Conservation (phyloP, 2,888 invertebrate genomes). For the Drosophila rellima region DNA sequence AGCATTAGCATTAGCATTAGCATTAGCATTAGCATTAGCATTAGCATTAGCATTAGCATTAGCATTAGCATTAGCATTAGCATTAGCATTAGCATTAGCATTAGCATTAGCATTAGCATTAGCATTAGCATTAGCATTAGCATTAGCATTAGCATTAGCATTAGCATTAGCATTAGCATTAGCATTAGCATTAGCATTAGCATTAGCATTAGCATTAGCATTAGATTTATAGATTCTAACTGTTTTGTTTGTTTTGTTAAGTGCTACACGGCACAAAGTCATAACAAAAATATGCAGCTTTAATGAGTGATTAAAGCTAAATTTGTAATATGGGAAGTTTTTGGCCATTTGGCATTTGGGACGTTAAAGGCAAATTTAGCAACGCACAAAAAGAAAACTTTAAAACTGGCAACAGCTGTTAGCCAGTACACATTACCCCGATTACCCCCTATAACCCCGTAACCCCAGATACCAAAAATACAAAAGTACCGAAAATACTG, state of each 20-base stretch:
- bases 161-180: background rate
- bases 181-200: background rate
- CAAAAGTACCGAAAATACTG: slow-evolving; percentile 27
- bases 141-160: background rate
- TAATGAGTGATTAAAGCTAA: slow-evolving; percentile 59
- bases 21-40: background rate
- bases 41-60: slow-evolving; percentile 1
- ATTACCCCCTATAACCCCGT: background rate
- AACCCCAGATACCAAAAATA: slow-evolving; percentile 27
- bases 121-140: background rate
- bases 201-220: background rate
- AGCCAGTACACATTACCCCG: slow-evolving; percentile 22
- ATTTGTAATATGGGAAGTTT: slow-evolving; percentile 47
- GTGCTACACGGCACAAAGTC: slow-evolving; percentile 10
- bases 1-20: background rate
- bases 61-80: background rate
- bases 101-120: background rate
- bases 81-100: background rate
- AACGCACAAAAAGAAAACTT: slow-evolving; percentile 37
- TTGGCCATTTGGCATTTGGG: slow-evolving; percentile 37
- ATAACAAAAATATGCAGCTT: slow-evolving; percentile 41
- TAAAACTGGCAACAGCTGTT: slow-evolving; percentile 49
- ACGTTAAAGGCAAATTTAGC: slow-evolving; percentile 42
- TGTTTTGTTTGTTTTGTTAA: slow-evolving; percentile 1
- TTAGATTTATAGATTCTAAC: background rate